Percentiles rank a stretch among this genome's conserved stretches.
These are phyloP conservation scores for Scotopteryx bipunctaria DNA, from an alignment of 2,888 invertebrate species.

Conservation along the genomic window DNA sequence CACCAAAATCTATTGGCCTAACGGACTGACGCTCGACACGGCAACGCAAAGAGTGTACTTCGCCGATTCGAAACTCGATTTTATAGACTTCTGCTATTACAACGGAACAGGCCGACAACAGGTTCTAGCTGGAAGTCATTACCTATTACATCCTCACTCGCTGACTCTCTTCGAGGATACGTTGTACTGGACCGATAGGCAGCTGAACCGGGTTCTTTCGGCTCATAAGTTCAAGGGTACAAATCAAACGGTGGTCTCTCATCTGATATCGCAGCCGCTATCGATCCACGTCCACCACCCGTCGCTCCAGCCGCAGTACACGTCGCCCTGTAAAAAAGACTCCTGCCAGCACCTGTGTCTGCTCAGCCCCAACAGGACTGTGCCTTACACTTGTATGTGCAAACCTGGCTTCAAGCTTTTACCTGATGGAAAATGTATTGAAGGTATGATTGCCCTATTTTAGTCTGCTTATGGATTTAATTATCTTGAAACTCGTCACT, in stretches of 20 bases:
- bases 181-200: conserved; percentile 98
- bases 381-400: conserved; percentile 94
- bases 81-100: conserved; percentile 98
- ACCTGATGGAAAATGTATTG: conserved; percentile 88
- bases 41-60: conserved; percentile 97
- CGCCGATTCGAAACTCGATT: conserved; percentile 98
- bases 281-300: conserved; percentile 98
- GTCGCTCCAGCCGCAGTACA: conserved; percentile 92
- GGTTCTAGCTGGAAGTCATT: conserved; percentile 94
- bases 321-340: conserved; percentile 88
- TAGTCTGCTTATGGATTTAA: neutral
- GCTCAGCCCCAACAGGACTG: conserved; percentile 88
- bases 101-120: conserved; percentile 96
- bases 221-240: conserved; percentile 96
- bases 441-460: conserved; percentile 62
- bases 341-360: conserved; percentile 95
- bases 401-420: conserved; percentile 91
- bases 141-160: conserved; percentile 97
- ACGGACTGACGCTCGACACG: conserved; percentile 97
- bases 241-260: conserved; percentile 96
- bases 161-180: conserved; percentile 97
- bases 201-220: conserved; percentile 93
- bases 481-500: neutral
- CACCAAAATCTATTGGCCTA: conserved; percentile 99
- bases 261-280: conserved; percentile 96